Base-by-base conservation (phyloP, 2,113 vertebrate species). In the Mus spicilegus region DNA sequence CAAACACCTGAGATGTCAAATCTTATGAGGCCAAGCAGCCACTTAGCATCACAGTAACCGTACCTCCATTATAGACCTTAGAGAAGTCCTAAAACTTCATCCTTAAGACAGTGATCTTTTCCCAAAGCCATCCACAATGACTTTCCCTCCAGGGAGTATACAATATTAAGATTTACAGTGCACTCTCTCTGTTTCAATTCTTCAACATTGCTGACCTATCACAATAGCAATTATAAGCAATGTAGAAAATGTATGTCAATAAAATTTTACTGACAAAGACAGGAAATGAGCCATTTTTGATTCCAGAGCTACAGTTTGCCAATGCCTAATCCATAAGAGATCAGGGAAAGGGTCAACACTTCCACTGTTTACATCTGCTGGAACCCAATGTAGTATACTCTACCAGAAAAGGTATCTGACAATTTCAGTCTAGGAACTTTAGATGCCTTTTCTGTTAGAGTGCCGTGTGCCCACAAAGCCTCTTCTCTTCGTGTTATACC, bases 391-490 rank as follows among this genome's bases (percentile, higher is more conserved):
- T 54, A n/a, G 33, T n/a, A 7, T 11, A 54, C 46, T 90, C 56
- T 39, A 95, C n/a, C 9, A 78, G 54, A 46, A 86, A 87, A 82
- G 39, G 65, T 49, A 0, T 49, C 22, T 75, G 19, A 20, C 72
- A 24, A 24, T 9, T 72, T 20, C 36, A n/a, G 20, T 75, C 10
- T 42, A 42, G 72, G n/a, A 42, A 75, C 72, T 73, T 22, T 9
- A 39, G 20, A 11, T 42, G 42, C n/a, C n/a, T 42, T 24, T 75
- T 73, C 8, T 42, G 3, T 24, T 86, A 24, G 22, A 77, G 9
- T 77, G 5, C 0, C 14, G 2, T 51, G 19, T 0, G 4, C 3
- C 14, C 8, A 1, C 10, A 28, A 89, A 5, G 51, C 26, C 1
- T 76, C 81, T 33, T 69, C 4, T 63, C 12, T 56, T 1, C 13